Evolutionary conservation across 2,797 vertebrate genomes (phyloP), one percentile per base, ranked within the genome.

Genomic region (Ambastaia sidthimunki): DNA sequence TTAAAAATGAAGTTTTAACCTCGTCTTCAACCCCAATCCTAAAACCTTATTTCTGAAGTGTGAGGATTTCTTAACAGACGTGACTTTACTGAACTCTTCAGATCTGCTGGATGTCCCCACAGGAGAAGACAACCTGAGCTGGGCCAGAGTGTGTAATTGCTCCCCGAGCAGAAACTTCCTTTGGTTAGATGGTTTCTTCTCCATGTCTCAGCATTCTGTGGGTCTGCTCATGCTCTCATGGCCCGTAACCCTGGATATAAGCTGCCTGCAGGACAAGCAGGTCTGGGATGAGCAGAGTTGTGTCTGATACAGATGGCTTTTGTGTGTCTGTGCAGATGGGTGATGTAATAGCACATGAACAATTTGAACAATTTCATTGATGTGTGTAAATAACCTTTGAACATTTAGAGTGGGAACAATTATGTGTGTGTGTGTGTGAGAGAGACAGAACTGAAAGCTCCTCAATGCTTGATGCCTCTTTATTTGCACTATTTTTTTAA

Each of bases 271-370:
- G 55, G 66, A 78, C 48, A 41, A 66, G 73, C 13, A n/a, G 23
- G 47, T 52, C 73, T 66, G 52, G 47, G 65, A 16, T 25, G 60
- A 48, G 67, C 63, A 59, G 75, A 77, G 75, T 78, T 28, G 44
- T 57, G 25, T 21, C 44, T 60, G 66, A 70, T 78, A 71, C 67
- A 71, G 55, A 78, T 71, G 67, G 55, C 44, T 78, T 77, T 37
- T 71, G 79, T 60, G 71, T 68, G 50, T 80, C 18, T 74, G 37
- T 68, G 66, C 10, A 21, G 12, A 1, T 19, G 10, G 31, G 71
- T 78, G 74, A 82, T 80, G 80, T 78, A 78, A 75, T 76, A 37
- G 67, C 74, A 76, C 67, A 69, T 80, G 83, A 82, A n/a, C n/a
- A 80, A 83, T 78, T 34, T 66, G 74, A 78, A 52, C 48, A 60